Percentiles rank a stretch among this genome's conserved stretches.
phyloP scores from a whole-genome alignment of 2,888 invertebrate species.

The Craniophora ligustri region DNA sequence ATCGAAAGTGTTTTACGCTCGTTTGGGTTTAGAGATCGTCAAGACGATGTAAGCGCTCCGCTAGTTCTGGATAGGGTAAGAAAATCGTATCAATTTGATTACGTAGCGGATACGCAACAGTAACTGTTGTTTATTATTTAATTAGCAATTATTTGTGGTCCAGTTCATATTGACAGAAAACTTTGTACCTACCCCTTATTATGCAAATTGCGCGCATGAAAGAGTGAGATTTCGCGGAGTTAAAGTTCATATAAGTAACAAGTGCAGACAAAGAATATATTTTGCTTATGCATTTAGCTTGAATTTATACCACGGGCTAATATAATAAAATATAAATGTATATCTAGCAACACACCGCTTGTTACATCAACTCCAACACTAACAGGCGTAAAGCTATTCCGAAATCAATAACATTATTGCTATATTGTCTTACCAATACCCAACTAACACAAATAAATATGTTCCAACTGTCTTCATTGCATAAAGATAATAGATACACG shows the following conservation, averaged over 20 bases:
- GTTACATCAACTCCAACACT: not conserved
- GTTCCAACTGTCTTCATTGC: slow-evolving; percentile 28
- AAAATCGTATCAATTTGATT: slow-evolving; percentile 13
- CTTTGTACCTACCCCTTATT: too few relatives aligned
- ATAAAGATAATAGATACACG: slow-evolving; percentile 17
- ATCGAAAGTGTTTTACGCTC: slow-evolving; percentile 42
- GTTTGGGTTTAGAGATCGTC: slow-evolving; percentile 39
- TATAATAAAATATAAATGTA: not conserved
- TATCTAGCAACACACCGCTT: not conserved
- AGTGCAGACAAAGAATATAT: too few relatives aligned
- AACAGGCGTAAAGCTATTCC: slow-evolving; percentile 12
- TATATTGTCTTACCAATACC: slow-evolving; percentile 21
- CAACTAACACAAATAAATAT: slow-evolving; percentile 28
- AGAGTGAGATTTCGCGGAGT: too few relatives aligned
- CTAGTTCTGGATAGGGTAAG: slow-evolving; percentile 13
- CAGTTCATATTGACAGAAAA: too few relatives aligned
- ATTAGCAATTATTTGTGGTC: too few relatives aligned
- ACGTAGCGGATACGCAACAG: not conserved
- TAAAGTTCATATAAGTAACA: too few relatives aligned
- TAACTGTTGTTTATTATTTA: not conserved
- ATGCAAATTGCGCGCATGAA: too few relatives aligned
- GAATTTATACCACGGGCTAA: too few relatives aligned
- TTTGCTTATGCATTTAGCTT: too few relatives aligned
- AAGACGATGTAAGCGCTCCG: slow-evolving; percentile 24
- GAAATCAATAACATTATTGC: slow-evolving; percentile 22